phyloP scores from a whole-genome alignment of 1,140 invertebrate genomes.

The Telenomus remus region DNA sequence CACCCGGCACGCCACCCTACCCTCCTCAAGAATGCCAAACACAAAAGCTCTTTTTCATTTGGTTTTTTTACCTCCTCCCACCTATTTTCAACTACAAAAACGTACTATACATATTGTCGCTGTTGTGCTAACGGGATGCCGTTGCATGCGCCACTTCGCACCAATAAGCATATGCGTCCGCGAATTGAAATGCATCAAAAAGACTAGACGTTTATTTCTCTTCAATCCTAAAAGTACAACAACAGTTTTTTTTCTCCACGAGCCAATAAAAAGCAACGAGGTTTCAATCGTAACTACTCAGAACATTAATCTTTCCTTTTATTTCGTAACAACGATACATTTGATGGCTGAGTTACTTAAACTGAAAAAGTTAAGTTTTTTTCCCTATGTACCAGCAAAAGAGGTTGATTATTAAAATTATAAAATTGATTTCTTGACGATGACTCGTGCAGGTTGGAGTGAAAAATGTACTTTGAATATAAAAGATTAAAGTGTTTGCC shows the following conservation, averaged over 20 bases:
- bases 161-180: slow-evolving; percentile 17
- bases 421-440: too few species aligned
- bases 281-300: neutral
- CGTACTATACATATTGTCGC: slow-evolving; percentile 41
- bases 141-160: slow-evolving; percentile 22
- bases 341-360: too few species aligned
- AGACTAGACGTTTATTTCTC: neutral
- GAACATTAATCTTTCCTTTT: too few species aligned
- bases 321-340: too few species aligned
- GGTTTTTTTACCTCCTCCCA: slow-evolving; percentile 62
- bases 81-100: slow-evolving; percentile 40
- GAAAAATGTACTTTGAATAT: too few species aligned
- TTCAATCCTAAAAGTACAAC: too few species aligned
- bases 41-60: slow-evolving; percentile 74
- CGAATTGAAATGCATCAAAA: slow-evolving; percentile 16
- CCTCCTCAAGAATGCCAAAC: slow-evolving; percentile 68
- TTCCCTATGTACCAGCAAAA: too few species aligned
- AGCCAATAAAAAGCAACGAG: neutral
- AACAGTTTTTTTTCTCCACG: neutral
- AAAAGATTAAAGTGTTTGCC: too few species aligned
- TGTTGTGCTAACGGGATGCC: slow-evolving; percentile 24
- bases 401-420: too few species aligned
- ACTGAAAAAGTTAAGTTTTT: too few species aligned
- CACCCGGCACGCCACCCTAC: slow-evolving; percentile 29
- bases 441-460: too few species aligned